Evolutionary conservation across 2,888 invertebrate genomes (phyloP), one percentile per base, ranked within the genome.

Genomic region (Beris chalybata): DNA sequence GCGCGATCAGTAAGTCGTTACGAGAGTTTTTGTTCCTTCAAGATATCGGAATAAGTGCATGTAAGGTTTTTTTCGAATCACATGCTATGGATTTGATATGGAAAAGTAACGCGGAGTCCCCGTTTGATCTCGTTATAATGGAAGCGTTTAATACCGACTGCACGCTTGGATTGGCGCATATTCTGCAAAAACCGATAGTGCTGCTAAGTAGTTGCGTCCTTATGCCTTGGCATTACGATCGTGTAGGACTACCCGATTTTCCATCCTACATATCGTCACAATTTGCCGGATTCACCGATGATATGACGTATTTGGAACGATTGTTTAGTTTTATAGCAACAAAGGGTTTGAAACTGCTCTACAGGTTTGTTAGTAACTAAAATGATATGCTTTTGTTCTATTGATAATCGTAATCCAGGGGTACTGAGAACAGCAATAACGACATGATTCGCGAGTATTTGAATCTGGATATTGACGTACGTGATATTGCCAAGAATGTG

Each of bases 121-220:
- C 77, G 52, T 89, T 86, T 69, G 89, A 90, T 74, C 72, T 87
- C 4, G 76, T 86, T 0, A 75, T 88, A 4, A 80, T 82, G 7
- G 87, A 87, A 75, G 81, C 83, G 67, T 88, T 88, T 71, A 85
- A 83, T 67, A 82, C 83, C 22, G 87, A 88, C 70, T 88, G 88
- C 71, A 77, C 84, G 54, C 76, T 87, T 70, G 87, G 85, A 0
- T 77, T 88, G 13, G 85, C 85, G 1, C 78, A 87, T 73, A 75
- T 83, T 64, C 75, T 88, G 55, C 78, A 82, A 31, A 81, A 83
- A 7, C 87, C 88, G 0, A 82, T 85, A 1, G 80, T 88, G 0
- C 85, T 82, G 0, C 69, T 85, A 2, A 85, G 85, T 31, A 84
- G 85, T 0, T 84, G 85, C 59, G 76, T 81, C 0, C 72, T 85